Evolutionary conservation across 35 echinoderm and acorn worm species (phyloP).

Genomic region (Eucidaris tribuloides): DNA sequence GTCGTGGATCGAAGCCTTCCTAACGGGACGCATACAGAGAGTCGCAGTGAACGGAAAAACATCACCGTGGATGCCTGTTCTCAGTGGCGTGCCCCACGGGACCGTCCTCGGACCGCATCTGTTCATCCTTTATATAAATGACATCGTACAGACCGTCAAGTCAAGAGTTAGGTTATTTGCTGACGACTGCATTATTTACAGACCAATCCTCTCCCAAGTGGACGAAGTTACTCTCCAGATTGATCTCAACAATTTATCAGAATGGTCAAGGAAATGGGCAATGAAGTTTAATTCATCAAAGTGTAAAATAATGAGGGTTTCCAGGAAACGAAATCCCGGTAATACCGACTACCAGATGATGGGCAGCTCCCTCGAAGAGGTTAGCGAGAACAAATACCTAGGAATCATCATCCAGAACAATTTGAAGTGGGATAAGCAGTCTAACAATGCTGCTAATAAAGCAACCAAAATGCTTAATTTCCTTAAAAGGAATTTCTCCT

Average conservation of each 20-base stretch:
- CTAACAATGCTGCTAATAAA: not conserved
- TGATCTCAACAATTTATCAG: not conserved
- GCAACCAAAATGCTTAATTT: no score
- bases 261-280: not conserved
- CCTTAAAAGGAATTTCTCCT: not conserved
- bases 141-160: not conserved
- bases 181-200: not conserved
- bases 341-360: constrained; percentile 26
- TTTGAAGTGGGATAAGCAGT: constrained; percentile 3
- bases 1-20: not conserved
- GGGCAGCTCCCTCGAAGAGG: constrained; percentile 15
- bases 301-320: constrained; percentile 27
- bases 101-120: constrained; percentile 10
- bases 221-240: not conserved
- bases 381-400: constrained; percentile 17
- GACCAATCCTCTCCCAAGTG: not conserved
- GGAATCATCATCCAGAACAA: constrained; percentile 46
- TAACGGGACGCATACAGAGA: not conserved
- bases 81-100: constrained; percentile 8
- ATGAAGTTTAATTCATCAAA: not conserved
- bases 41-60: constrained; percentile 2
- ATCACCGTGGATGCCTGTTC: constrained; percentile 1
- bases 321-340: constrained; percentile 34
- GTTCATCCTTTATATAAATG: constrained; percentile 24
- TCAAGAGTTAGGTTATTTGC: not conserved